These are phyloP conservation scores for Craterocephalus amniculus DNA, from an alignment of 2,797 vertebrate genomes.

Conservation along the genomic window DNA sequence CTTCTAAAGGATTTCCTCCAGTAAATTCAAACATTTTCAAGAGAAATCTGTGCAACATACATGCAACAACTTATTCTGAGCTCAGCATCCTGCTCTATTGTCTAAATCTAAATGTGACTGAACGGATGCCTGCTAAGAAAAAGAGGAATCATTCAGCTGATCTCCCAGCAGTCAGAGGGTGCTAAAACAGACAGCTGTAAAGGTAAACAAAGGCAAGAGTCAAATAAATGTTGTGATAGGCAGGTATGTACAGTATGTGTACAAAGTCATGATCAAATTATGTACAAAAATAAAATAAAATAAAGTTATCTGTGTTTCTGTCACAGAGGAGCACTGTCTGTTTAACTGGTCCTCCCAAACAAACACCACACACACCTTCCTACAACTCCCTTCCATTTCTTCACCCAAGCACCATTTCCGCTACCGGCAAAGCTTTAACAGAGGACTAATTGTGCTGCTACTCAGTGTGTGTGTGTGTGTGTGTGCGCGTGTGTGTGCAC, in stretches of 20 bases:
- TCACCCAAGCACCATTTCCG: conserved; percentile 67
- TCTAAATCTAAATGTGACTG: conserved; percentile 4
- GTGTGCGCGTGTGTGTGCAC: conserved; percentile 3
- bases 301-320: conserved; percentile 42
- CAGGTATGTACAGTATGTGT: conserved; percentile 4
- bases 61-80: neutral
- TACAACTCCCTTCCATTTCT: conserved; percentile 44
- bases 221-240: conserved; percentile 11
- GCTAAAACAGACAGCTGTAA: neutral
- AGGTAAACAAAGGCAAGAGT: neutral
- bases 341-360: conserved; percentile 16
- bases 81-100: conserved; percentile 1
- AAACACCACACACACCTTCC: conserved; percentile 25
- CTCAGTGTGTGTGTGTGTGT: conserved; percentile 3
- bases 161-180: neutral
- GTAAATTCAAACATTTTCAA: neutral
- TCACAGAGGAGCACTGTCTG: conserved; percentile 53
- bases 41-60: neutral
- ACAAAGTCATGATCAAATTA: conserved; percentile 23
- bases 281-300: conserved; percentile 27
- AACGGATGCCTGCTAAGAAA: conserved; percentile 23
- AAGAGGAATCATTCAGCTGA: conserved; percentile 23
- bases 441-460: conserved; percentile 71
- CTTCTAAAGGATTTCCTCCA: conserved; percentile 1
- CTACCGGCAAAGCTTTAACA: conserved; percentile 70